Evolutionary conservation across 1,140 invertebrate genomes (phyloP).

Genomic region (Drosophila ambigua): DNA sequence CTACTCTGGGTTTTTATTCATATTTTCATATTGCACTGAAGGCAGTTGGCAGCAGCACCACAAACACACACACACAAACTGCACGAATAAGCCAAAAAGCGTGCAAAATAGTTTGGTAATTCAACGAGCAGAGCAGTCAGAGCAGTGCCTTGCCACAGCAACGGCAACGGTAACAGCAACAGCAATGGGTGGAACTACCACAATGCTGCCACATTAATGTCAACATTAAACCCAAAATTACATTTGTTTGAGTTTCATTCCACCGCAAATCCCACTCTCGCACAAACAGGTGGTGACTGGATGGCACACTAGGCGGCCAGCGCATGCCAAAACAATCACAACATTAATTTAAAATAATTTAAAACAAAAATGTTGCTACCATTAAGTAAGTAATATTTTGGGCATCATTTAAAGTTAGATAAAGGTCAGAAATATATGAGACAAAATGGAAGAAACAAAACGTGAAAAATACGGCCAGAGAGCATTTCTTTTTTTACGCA

Average conservation of each 20-base stretch:
- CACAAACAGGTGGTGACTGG: not conserved
- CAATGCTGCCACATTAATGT: slow-evolving; percentile 27
- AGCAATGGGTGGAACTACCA: not conserved
- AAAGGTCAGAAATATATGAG: too few species aligned
- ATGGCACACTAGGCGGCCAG: too few species aligned
- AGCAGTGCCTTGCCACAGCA: not conserved
- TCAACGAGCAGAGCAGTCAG: slow-evolving; percentile 4
- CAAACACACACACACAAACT: too few species aligned
- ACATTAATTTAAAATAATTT: not conserved
- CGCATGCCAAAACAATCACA: too few species aligned
- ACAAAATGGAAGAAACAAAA: too few species aligned
- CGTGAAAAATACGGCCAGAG: too few species aligned
- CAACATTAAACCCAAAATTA: slow-evolving; percentile 15
- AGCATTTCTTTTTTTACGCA: too few species aligned
- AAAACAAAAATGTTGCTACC: not conserved
- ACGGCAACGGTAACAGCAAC: not conserved
- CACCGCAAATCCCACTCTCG: not conserved
- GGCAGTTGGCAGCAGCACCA: too few species aligned
- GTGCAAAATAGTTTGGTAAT: slow-evolving; percentile 27
- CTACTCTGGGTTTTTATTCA: slow-evolving; percentile 1
- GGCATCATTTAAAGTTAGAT: too few species aligned
- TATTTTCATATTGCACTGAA: not conserved
- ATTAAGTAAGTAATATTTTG: too few species aligned
- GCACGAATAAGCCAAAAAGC: too few species aligned
- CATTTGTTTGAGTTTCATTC: slow-evolving; percentile 6